A percentile compares a stretch with the other conserved stretches of the same genome.
phyloP scores from a whole-genome alignment of 2,888 invertebrate genomes.

The Stenotaenia linearis region DNA sequence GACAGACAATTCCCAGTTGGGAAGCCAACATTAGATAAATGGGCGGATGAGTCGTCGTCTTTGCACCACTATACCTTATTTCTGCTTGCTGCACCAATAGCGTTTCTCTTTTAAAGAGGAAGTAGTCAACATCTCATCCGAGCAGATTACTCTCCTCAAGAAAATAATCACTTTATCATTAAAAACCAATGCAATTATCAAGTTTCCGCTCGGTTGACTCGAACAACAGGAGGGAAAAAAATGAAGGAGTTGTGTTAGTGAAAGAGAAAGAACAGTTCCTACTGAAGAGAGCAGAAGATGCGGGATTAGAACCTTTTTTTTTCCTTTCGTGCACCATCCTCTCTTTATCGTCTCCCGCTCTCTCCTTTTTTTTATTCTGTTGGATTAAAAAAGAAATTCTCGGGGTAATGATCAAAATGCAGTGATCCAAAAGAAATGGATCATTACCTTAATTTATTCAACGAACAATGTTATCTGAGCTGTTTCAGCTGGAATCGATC shows the following conservation, averaged over 20 bases:
- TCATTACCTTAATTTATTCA: constrained; percentile 19
- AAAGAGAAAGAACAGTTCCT: neutral
- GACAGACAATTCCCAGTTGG: constrained; percentile 6
- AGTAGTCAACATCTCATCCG: neutral
- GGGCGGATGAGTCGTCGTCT: constrained; percentile 4
- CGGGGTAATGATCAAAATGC: constrained; percentile 13
- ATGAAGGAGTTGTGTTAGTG: neutral
- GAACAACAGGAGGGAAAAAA: constrained; percentile 2
- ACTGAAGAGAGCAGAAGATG: neutral
- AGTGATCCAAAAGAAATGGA: constrained; percentile 14
- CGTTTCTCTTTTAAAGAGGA: constrained; percentile 6
- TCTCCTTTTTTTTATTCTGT: constrained; percentile 2
- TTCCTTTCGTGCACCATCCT: neutral
- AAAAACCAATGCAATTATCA: constrained; percentile 19
- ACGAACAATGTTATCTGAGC: constrained; percentile 19
- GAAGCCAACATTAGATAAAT: neutral
- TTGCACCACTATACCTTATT: neutral
- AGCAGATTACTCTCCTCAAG: constrained; percentile 11
- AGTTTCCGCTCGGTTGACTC: constrained; percentile 12
- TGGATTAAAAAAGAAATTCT: constrained; percentile 11
- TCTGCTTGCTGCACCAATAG: neutral
- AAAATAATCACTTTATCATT: constrained; percentile 19
- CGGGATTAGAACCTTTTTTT: constrained; percentile 6
- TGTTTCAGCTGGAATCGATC: constrained; percentile 10
- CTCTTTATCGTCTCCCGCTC: neutral